Evolutionary conservation across 2,113 vertebrate genomes (phyloP).

Genomic region (Callocephalon fimbriatum): DNA sequence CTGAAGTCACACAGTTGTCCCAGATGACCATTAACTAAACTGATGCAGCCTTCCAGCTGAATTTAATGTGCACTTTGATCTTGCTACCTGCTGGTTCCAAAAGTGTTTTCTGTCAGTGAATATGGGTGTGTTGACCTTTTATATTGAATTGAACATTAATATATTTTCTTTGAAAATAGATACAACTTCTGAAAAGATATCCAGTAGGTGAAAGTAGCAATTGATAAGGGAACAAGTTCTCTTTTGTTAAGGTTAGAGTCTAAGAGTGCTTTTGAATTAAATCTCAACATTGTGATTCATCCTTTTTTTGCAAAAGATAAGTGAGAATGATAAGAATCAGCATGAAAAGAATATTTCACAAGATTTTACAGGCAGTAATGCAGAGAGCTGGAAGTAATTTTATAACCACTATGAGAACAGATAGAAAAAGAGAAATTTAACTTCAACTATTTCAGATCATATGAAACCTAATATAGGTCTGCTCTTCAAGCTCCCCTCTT

Average conservation of each 20-base stretch:
- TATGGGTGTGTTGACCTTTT: neutral
- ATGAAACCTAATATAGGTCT: neutral
- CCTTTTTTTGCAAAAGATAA: neutral
- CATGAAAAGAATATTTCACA: constrained; percentile 26
- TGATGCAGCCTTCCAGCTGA: neutral
- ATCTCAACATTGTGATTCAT: neutral
- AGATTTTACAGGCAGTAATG: neutral
- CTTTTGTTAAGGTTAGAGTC: neutral
- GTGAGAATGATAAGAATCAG: neutral
- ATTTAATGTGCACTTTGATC: neutral
- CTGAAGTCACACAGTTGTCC: neutral
- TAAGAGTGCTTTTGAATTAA: neutral
- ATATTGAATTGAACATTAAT: neutral
- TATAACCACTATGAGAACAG: neutral
- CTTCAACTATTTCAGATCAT: neutral
- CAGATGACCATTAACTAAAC: neutral
- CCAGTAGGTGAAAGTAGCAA: neutral
- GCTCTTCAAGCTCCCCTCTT: neutral
- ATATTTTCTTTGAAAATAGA: neutral
- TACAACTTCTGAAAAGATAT: neutral
- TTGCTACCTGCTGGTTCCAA: neutral
- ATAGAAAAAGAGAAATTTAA: neutral
- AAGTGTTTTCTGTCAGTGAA: neutral
- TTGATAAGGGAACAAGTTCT: neutral
- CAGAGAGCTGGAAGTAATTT: constrained; percentile 16